Evolutionary conservation across 2,888 invertebrate species (phyloP).

Genomic region (Galerucella pusilla): DNA sequence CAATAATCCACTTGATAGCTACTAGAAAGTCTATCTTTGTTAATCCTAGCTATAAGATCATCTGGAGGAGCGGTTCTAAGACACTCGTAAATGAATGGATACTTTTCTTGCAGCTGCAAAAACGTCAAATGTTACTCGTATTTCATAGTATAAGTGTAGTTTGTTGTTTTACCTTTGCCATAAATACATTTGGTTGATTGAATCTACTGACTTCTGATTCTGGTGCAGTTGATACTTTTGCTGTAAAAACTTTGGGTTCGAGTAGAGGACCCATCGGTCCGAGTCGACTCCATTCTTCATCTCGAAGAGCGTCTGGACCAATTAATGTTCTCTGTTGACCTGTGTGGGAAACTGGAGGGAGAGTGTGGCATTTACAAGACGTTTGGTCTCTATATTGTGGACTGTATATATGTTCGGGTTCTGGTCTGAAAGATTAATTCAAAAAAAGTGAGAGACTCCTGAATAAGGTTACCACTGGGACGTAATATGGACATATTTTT

Average conservation of each 20-base stretch:
- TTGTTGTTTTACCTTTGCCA: slow-evolving; percentile 67
- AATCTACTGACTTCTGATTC: slow-evolving; percentile 68
- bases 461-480: too few species aligned
- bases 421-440: slow-evolving; percentile 62
- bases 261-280: slow-evolving; percentile 72
- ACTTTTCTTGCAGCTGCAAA: slow-evolving; percentile 71
- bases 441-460: not conserved
- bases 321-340: slow-evolving; percentile 46
- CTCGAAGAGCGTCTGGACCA: slow-evolving; percentile 55
- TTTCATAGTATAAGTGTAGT: not conserved
- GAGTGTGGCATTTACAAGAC: slow-evolving; percentile 57
- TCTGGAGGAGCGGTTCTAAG: slow-evolving; percentile 70
- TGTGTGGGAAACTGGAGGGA: slow-evolving; percentile 39
- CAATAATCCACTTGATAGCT: slow-evolving; percentile 75
- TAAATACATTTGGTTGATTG: slow-evolving; percentile 72
- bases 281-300: slow-evolving; percentile 64
- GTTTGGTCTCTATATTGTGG: slow-evolving; percentile 64
- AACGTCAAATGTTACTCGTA: not conserved
- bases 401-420: slow-evolving; percentile 65
- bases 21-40: slow-evolving; percentile 71
- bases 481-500: too few species aligned
- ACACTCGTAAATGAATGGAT: slow-evolving; percentile 74
- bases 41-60: slow-evolving; percentile 71
- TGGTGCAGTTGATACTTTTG: slow-evolving; percentile 69
- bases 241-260: slow-evolving; percentile 73